phyloP scores from a whole-genome alignment of 2,797 vertebrate species.

The Poecile montanus region DNA sequence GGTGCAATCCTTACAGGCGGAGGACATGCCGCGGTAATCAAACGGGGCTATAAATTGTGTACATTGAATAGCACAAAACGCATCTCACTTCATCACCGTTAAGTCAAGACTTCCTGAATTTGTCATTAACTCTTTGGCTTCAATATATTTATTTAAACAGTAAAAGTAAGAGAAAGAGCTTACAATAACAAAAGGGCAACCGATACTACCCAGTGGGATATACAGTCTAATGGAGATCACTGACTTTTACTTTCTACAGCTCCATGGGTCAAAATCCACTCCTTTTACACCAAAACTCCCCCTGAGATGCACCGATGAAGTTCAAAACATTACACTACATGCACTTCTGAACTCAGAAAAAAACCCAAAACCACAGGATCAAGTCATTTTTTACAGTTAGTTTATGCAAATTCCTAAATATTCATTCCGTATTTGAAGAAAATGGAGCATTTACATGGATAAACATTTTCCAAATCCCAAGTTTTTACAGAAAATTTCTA shows the following conservation, averaged over 20 bases:
- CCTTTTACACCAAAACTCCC: conserved; percentile 22
- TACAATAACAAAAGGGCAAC: conserved; percentile 68
- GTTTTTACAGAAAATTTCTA: not conserved
- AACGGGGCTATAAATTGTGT: conserved; percentile 82
- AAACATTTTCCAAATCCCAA: not conserved
- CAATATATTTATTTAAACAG: conserved; percentile 74
- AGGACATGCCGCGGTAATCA: conserved; percentile 83
- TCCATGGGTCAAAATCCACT: conserved; percentile 45
- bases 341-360: not conserved
- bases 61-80: conserved; percentile 64
- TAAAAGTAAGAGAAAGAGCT: conserved; percentile 66
- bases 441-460: not conserved
- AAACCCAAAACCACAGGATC: not conserved
- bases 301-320: not conserved
- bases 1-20: conserved; percentile 84
- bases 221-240: conserved; percentile 62
- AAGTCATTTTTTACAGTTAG: not conserved
- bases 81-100: conserved; percentile 71
- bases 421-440: not conserved
- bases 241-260: conserved; percentile 61
- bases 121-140: conserved; percentile 72
- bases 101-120: conserved; percentile 76
- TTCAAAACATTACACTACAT: not conserved
- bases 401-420: not conserved
- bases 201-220: conserved; percentile 68